Evolutionary conservation across 2,797 vertebrate genomes (phyloP), one percentile per base, ranked within the genome.

Genomic region (Cynopterus sphinx): DNA sequence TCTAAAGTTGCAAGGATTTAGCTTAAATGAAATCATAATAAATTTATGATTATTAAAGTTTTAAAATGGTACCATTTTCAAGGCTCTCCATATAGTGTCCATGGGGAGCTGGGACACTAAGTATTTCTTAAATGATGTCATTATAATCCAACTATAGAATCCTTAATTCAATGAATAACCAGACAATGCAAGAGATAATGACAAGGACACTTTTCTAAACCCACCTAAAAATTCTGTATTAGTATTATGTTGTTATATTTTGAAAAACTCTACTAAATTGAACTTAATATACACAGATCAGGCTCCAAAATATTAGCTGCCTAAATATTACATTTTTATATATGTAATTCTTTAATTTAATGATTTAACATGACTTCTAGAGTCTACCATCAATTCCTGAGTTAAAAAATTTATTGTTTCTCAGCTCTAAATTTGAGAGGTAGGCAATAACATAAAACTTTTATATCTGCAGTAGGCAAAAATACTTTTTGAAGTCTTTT

Each of bases 291-390:
- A 92, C 5, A 87, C 2, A 65, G 13, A 78, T 39, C 9, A 57
- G 21, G 19, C 33, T 74, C 49, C n/a, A 68, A 74, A 75, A 88
- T 90, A 73, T 53, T 53, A 91, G 41, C 5, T 79, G 12, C 4
- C 22, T 22, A 63, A 49, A 49, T 49, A 49, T 16, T 2, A 59
- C 26, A 84, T 16, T 77, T 49, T 86, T 94, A 71, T 77, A 22
- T 82, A 61, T 39, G 4, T 39, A 67, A 28, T 71, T 68, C 28
- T 78, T 92, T 93, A 67, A 31, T 31, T 90, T 83, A 90, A 78
- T 33, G 21, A 88, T 53, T 84, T 65, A 73, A 84, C 10, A 87
- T 74, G 31, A 92, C 87, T 95, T 94, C 73, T 88, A 95, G 41
- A 92, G 53, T 63, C 8, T 63, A 5, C 10, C 90, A 31, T 88